Percentiles rank a stretch among this genome's conserved stretches.
These are phyloP conservation scores for Gallirallus australis DNA, from an alignment of 2,797 vertebrate species.

Conservation along the genomic window DNA sequence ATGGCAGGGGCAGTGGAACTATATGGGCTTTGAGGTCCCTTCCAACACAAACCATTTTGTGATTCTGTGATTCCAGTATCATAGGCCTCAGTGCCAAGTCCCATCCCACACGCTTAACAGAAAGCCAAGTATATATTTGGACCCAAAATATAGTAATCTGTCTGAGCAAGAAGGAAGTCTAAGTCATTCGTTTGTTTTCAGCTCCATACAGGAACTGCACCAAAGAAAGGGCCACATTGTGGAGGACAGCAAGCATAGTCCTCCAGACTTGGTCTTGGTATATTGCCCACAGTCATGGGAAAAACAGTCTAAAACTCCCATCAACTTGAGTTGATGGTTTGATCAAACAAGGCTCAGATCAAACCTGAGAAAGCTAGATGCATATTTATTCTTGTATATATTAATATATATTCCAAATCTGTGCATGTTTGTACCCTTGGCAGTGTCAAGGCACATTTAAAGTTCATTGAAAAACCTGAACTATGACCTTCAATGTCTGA, in stretches of 20 bases:
- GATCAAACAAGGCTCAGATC: background rate
- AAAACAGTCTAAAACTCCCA: background rate
- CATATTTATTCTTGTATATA: background rate
- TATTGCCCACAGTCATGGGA: background rate
- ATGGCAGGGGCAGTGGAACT: too few species aligned
- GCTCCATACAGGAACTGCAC: fast-evolving
- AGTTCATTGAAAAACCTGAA: background rate
- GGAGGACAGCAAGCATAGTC: background rate
- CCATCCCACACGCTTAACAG: background rate
- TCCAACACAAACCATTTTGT: too few species aligned
- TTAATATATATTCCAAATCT: background rate
- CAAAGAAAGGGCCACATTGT: background rate
- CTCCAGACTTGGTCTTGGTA: background rate
- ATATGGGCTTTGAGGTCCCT: too few species aligned
- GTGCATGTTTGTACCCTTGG: background rate
- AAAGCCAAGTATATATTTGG: background rate
- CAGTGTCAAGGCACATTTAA: background rate
- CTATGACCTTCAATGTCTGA: background rate
- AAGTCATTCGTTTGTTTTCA: background rate
- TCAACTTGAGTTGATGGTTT: background rate
- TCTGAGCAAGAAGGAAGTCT: background rate
- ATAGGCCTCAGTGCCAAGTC: background rate
- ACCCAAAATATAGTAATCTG: background rate
- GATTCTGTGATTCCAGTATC: background rate
- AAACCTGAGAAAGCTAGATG: background rate